phyloP scores from a whole-genome alignment of 2,888 invertebrate species.

The Prosopocoilus inquinatus region DNA sequence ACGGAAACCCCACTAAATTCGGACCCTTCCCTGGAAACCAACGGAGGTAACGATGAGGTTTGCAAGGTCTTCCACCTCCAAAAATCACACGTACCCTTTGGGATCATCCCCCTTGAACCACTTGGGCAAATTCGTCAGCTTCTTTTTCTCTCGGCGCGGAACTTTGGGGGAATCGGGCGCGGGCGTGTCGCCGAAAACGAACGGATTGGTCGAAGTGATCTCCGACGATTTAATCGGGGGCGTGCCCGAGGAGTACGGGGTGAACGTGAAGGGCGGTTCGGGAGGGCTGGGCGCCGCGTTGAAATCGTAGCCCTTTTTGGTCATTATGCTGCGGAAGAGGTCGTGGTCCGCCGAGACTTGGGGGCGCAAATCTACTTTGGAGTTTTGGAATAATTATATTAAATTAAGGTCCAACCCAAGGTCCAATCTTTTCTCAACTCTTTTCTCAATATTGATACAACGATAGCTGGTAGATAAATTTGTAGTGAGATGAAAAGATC shows the following conservation, averaged over 20 bases:
- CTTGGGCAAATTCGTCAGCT: slow-evolving; percentile 56
- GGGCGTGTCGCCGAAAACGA: slow-evolving; percentile 48
- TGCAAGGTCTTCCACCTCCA: not conserved
- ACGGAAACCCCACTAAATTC: slow-evolving; percentile 67
- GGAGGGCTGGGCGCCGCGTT: slow-evolving; percentile 34
- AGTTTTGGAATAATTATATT: not conserved
- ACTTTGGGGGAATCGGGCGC: slow-evolving; percentile 44
- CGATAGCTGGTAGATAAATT: no score
- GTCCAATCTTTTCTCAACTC: no score
- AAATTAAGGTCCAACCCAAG: no score
- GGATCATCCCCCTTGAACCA: slow-evolving; percentile 58
- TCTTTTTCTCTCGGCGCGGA: slow-evolving; percentile 46
- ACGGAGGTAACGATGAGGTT: not conserved
- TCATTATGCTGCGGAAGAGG: slow-evolving; percentile 36
- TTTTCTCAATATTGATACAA: no score
- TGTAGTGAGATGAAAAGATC: no score
- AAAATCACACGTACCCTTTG: slow-evolving; percentile 38
- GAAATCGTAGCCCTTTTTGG: slow-evolving; percentile 61
- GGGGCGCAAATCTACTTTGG: slow-evolving; percentile 24
- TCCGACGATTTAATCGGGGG: slow-evolving; percentile 23
- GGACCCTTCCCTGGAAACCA: slow-evolving; percentile 48
- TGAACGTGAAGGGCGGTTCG: slow-evolving; percentile 35
- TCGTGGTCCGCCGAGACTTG: slow-evolving; percentile 30
- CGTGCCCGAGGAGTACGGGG: slow-evolving; percentile 22
- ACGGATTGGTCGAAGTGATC: slow-evolving; percentile 44